These are phyloP conservation scores for Myotis vivesi DNA, from an alignment of 2,797 vertebrate genomes.

Conservation along the genomic window DNA sequence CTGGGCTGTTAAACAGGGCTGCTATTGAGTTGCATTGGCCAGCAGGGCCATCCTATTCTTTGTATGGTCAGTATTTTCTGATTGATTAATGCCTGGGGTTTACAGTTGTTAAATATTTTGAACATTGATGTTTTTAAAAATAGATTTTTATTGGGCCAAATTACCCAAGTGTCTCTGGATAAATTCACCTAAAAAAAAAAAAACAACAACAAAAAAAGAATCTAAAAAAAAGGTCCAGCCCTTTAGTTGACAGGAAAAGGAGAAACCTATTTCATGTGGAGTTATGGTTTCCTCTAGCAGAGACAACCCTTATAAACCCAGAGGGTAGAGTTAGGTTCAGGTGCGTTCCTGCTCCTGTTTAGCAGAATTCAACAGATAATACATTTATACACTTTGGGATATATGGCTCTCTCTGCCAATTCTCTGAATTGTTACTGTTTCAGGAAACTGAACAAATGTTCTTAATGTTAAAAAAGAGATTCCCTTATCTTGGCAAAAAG, in stretches of 20 bases:
- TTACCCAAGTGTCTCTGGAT: not conserved
- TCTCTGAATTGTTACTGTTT: slow-evolving; percentile 28
- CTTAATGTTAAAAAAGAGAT: slow-evolving; percentile 7
- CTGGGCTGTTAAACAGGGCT: not conserved
- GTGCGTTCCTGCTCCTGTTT: not conserved
- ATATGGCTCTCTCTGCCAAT: not conserved
- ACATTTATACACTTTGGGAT: not conserved
- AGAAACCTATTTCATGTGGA: not conserved
- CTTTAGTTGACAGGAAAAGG: not conserved
- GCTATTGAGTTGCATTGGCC: too few species aligned
- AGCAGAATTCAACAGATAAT: not conserved
- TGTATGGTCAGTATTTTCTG: not conserved
- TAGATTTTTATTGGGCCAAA: not conserved
- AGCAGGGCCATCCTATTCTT: not conserved
- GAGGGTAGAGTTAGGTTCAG: not conserved
- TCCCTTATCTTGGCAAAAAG: not conserved
- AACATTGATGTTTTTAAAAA: not conserved
- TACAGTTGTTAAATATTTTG: not conserved
- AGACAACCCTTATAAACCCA: not conserved
- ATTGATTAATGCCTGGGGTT: not conserved
- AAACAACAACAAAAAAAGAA: too few species aligned
- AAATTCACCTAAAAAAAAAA: not conserved
- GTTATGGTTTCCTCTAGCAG: not conserved
- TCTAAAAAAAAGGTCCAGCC: not conserved
- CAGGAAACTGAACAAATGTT: not conserved